Evolutionary conservation across 2,797 vertebrate genomes (phyloP), one percentile per base, ranked within the genome.

Genomic region (Acanthurus tractus): DNA sequence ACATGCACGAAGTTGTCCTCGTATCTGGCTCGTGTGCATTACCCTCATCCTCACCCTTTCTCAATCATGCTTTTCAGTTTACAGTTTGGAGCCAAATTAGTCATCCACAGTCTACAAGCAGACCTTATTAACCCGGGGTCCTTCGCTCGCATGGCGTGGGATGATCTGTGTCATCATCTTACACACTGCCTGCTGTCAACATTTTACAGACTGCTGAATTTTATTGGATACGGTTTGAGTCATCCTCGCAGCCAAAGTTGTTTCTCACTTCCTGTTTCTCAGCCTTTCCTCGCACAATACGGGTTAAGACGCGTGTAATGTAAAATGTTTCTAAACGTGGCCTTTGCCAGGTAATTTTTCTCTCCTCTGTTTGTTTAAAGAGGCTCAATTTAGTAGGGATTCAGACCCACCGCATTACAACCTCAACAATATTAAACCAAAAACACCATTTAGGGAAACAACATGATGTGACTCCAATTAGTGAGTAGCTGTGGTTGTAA

Each of bases 41-140:
- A 49, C 49, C 15, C 71, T 65, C 40, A 3, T 17, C 42, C 74
- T 68, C 46, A 10, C 44, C 58, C 69, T 58, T 9, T 12, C 57
- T 68, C 59, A 17, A 65, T 74, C 68, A 80, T 52, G 62, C 6
- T 10, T 53, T 78, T 38, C 20, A 40, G 74, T 46, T 64, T 45
- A 42, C 2, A 29, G n/a, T 59, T 72, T 42, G 63, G 45, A 74
- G 74, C 17, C 29, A 74, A 34, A 79, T 77, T 34, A 63, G 65
- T 62, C 74, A 69, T 46, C 70, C 36, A 23, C 50, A 49, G 76
- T 59, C 57, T 18, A 25, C 63, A 29, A 1, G 22, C n/a, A 3
- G 49, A 17, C 20, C 46, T 66, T 52, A 56, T 80, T 79, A 76
- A 74, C 58, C 74, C 2, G 0, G 11, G 4, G 17, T 59, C 12